Base-by-base conservation (phyloP, 2,113 vertebrate genomes). In the Ammodytes dubius region DNA sequence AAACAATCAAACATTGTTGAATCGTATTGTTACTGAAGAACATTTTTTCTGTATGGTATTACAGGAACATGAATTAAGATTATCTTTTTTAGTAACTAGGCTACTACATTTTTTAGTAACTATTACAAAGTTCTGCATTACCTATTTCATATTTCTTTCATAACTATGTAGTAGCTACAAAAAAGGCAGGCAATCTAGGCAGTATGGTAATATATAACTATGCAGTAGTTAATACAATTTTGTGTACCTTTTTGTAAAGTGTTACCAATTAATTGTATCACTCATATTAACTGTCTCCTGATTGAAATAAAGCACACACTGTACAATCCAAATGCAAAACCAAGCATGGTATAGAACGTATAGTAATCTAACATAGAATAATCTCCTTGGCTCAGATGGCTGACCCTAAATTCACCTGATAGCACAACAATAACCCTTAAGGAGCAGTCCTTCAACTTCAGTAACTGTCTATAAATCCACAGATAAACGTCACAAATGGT, bases 401-500 rank as follows among this genome's bases (percentile, higher is more conserved):
- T 64, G 84, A 72, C 73, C 69, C 66, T 52, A 60, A 77, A 65
- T 49, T 71, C 67, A 81, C 83, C 87, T 72, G 81, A 83, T 81
- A 79, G 67, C 70, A 75, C 78, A 70, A 54, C 73, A 82, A 79
- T 76, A 81, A 89, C 60, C 74, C 76, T 82, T 63, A 74, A 81
- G 15, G 4, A 27, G 27, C 53, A 71, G 79, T 53, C 86, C 85
- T 87, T 87, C 81, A 81, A 70, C 82, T 88, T 76, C 64, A 74
- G 14, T 10, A 61, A 64, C 75, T 60, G 50, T 69, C 80, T 72
- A 89, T 87, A 85, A 90, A 88, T 82, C 72, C 65, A 68, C 72
- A 75, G 71, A 89, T 87, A 82, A 89, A 82, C 82, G 61, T 66
- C 82, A 69, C 76, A 87, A 88, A 86, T 70, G 79, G 5, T 88